Evolutionary conservation across 2,113 vertebrate genomes (phyloP).

Genomic region (Pipra filicauda): DNA sequence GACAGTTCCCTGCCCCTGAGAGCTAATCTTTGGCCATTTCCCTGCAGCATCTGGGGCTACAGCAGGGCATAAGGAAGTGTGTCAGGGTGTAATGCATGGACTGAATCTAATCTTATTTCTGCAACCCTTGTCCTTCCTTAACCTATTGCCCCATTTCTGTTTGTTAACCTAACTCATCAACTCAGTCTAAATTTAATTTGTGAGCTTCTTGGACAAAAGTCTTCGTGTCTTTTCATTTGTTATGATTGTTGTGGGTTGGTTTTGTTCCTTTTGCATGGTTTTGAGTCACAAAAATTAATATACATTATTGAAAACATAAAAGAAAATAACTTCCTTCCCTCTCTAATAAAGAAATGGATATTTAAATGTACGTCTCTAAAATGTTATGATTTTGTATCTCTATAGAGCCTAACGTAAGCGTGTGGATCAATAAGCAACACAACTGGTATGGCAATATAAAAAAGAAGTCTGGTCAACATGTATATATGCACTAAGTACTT

Average conservation of each 20-base stretch:
- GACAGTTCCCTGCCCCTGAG: background rate
- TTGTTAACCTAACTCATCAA: background rate
- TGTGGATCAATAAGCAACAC: background rate
- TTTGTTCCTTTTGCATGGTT: background rate
- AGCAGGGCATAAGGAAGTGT: background rate
- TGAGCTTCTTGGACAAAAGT: background rate
- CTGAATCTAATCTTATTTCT: background rate
- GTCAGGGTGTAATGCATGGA: background rate
- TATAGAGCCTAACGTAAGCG: background rate
- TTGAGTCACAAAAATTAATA: background rate
- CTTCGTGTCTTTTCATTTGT: background rate
- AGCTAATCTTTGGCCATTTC: background rate
- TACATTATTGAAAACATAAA: conserved; percentile 22
- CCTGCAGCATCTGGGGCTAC: background rate
- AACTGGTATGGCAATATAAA: background rate
- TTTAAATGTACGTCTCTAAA: background rate
- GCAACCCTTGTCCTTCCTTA: background rate
- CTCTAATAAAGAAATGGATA: background rate
- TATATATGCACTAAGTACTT: background rate
- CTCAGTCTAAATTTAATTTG: background rate
- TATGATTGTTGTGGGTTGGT: background rate
- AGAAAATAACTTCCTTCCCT: conserved; percentile 16
- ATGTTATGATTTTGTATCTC: background rate
- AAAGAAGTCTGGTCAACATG: background rate
- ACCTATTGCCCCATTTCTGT: background rate